Conservation (phyloP, 1,140 invertebrate species). For the Nilaparvata lugens region DNA sequence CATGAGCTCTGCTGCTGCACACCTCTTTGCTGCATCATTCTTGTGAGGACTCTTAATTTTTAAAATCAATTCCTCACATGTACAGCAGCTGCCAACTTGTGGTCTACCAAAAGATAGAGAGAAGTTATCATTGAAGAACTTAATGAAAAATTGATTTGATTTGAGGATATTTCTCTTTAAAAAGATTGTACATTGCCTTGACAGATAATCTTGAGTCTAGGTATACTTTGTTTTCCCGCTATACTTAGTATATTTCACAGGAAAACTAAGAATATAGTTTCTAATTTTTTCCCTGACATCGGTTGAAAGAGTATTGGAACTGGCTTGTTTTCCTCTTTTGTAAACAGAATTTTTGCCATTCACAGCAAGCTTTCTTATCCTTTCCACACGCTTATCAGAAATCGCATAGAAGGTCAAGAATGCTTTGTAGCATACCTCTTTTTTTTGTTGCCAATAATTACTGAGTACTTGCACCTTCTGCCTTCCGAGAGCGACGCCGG, state of each 20-base stretch:
- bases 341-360: conserved; percentile 1
- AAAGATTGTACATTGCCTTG: conserved; percentile 29
- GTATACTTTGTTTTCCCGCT: conserved; percentile 25
- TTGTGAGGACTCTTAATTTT: conserved; percentile 16
- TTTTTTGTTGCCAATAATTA: conserved; percentile 2
- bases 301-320: conserved; percentile 11
- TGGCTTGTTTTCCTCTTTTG: conserved; percentile 12
- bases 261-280: conserved; percentile 12
- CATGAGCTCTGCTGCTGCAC: conserved; percentile 27
- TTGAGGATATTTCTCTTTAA: conserved; percentile 18
- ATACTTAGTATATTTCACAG: conserved; percentile 10
- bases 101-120: conserved; percentile 26
- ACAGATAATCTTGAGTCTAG: conserved; percentile 28
- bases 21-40: conserved; percentile 25
- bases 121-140: conserved; percentile 29
- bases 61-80: conserved; percentile 20
- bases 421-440: conserved; percentile 7
- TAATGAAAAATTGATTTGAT: conserved; percentile 19
- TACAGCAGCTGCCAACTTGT: conserved; percentile 28
- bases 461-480: conserved; percentile 1
- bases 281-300: conserved; percentile 4
- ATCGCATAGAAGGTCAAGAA: not conserved
- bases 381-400: conserved; percentile 8
- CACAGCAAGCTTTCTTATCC: conserved; percentile 5
- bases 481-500: conserved; percentile 5